phyloP scores from a whole-genome alignment of 2,797 vertebrate genomes.

The Leptatherina wallacei region DNA sequence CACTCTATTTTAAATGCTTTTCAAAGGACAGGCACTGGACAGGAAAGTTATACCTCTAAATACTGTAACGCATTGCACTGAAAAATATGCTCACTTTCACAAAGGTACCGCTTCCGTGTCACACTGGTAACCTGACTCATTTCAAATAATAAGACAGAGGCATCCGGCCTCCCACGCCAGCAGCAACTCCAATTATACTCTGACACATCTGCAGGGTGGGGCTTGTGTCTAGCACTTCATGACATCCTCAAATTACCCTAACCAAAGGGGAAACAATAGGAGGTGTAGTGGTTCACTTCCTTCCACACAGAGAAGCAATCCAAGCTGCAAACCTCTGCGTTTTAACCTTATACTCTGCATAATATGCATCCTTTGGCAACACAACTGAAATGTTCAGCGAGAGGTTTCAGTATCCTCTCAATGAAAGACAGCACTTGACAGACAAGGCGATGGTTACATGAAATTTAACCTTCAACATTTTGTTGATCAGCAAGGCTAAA shows the following conservation, averaged over 20 bases:
- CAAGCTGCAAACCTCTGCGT: slow-evolving; percentile 44
- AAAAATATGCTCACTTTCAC: slow-evolving; percentile 15
- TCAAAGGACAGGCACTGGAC: not conserved
- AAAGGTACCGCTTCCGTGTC: slow-evolving; percentile 48
- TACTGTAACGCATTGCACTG: slow-evolving; percentile 12
- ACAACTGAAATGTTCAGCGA: slow-evolving; percentile 27
- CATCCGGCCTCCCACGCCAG: slow-evolving; percentile 60
- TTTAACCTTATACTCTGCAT: slow-evolving; percentile 24
- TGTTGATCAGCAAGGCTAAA: slow-evolving; percentile 39
- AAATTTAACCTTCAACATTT: slow-evolving; percentile 32
- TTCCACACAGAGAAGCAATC: slow-evolving; percentile 33
- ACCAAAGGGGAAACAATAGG: slow-evolving; percentile 58
- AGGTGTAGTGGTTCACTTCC: slow-evolving; percentile 60
- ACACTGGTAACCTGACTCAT: slow-evolving; percentile 73
- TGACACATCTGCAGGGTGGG: slow-evolving; percentile 66
- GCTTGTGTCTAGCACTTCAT: slow-evolving; percentile 45
- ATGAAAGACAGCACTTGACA: slow-evolving; percentile 30
- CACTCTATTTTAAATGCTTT: not conserved
- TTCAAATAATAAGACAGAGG: slow-evolving; percentile 67
- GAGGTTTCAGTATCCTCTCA: slow-evolving; percentile 37
- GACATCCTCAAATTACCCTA: slow-evolving; percentile 63
- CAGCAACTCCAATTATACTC: slow-evolving; percentile 71
- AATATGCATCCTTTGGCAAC: slow-evolving; percentile 28
- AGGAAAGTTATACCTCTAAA: not conserved
- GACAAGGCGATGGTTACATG: slow-evolving; percentile 11